Evolutionary conservation across 2,113 vertebrate genomes (phyloP), one percentile per base, ranked within the genome.

Genomic region (Crotalus viridis): DNA sequence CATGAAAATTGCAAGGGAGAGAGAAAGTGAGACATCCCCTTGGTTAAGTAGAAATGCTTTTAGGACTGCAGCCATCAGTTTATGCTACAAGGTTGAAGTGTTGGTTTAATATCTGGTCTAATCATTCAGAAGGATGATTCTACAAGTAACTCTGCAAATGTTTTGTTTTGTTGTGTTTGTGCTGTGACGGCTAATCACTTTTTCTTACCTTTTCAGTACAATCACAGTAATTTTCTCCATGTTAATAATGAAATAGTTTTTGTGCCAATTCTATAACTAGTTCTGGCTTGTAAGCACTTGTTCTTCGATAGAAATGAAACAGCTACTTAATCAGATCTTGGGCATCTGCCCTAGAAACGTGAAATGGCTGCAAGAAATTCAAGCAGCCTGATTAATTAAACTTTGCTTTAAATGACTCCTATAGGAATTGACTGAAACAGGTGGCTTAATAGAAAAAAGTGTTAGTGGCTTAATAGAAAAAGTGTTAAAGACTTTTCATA

Each of bases 351-450:
- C 64, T 85, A 89, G 92, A 92, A 89, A 69, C 69, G 87, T 74
- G 51, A 87, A 89, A 89, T 85, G 51, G 51, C 92, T 89, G 69
- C 69, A 89, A 89, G 54, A 55, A 43, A 57, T n/a, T 92, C 54
- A 48, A 89, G 54, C 57, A 85, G 54, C 26, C 56, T 92, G 92
- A 93, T 93, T 93, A 93, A 93, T 93, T 93, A 89, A 86, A 74
- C 92, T 93, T 92, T 93, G 39, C 59, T 89, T 89, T 89, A 85
- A 93, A 85, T 57, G 26, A 61, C 92, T 85, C 88, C 92, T 89
- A 22, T 85, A 89, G 92, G 88, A 39, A 55, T 85, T 93, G 92
- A 89, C 52, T 59, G 85, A 93, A 93, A 55, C 88, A 85, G 92
- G 92, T 89, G 88, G 69, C 52, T 85, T 93, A 85, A 89, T 85